phyloP scores from a whole-genome alignment of 2,797 vertebrate genomes.

The Smutsia temminckii region DNA sequence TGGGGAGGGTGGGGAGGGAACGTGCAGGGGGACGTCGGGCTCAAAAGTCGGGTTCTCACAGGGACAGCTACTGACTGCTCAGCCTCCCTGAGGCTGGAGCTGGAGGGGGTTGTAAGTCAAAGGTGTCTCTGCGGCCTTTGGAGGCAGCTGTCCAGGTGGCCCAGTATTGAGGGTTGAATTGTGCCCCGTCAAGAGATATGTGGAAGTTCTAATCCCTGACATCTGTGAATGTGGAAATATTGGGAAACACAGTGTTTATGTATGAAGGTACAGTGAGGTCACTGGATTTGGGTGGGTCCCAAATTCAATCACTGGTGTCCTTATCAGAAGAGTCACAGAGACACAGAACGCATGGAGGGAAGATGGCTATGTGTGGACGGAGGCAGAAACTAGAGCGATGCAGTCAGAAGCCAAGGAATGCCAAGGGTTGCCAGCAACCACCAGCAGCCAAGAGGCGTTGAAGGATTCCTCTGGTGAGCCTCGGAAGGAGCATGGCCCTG shows the following conservation, averaged over 20 bases:
- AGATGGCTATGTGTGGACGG: not conserved
- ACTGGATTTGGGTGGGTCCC: not conserved
- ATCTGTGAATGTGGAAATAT: not conserved
- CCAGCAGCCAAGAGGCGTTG: fast-evolving
- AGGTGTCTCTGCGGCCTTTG: not conserved
- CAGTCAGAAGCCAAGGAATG: not conserved
- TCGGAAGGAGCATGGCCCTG: not conserved
- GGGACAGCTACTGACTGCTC: fast-evolving
- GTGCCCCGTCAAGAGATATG: not conserved
- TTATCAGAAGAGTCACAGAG: not conserved
- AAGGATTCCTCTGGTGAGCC: not conserved
- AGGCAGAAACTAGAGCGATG: not conserved
- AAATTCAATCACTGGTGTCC: not conserved
- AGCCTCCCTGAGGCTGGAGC: not conserved
- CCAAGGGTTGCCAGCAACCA: not conserved
- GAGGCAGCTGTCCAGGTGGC: not conserved
- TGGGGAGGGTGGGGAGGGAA: not conserved
- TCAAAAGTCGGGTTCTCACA: not conserved
- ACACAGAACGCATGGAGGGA: not conserved
- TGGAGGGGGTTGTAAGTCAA: not conserved
- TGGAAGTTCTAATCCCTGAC: not conserved
- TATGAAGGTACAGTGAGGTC: not conserved
- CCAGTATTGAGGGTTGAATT: not conserved
- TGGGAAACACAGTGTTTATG: not conserved
- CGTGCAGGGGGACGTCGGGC: fast-evolving